A percentile compares a stretch with the other conserved stretches of the same genome.
These are phyloP conservation scores for Caenorhabditis tropicalis DNA, from an alignment of 1,140 invertebrate species.

Conservation along the genomic window DNA sequence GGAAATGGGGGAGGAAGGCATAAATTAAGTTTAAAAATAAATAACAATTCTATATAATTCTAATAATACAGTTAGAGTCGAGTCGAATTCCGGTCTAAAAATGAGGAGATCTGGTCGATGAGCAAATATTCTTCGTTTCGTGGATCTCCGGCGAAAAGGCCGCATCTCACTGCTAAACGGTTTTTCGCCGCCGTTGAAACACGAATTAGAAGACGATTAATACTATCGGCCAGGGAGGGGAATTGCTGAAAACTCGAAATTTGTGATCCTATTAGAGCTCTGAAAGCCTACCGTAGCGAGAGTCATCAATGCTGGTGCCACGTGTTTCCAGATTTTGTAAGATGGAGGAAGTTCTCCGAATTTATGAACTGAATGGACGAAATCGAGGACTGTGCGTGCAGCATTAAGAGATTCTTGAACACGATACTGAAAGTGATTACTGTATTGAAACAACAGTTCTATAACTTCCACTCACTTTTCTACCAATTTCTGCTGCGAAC, in stretches of 20 bases:
- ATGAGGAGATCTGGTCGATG: neutral
- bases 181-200: neutral
- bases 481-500: neutral
- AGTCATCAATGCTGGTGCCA: slow-evolving; percentile 2
- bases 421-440: neutral
- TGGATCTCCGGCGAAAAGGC: neutral
- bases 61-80: neutral
- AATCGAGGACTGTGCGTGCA: neutral
- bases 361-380: neutral
- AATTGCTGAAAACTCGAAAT: neutral
- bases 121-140: neutral
- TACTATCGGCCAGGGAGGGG: slow-evolving; percentile 9
- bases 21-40: too few species aligned
- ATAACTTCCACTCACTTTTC: neutral
- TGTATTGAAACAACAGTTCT: neutral
- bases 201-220: neutral
- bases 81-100: neutral
- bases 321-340: slow-evolving; percentile 17
- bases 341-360: neutral
- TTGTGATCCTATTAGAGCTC: neutral
- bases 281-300: neutral
- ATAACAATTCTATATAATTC: neutral
- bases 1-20: too few species aligned
- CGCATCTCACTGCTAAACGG: neutral
- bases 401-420: neutral